These are phyloP conservation scores for Epinotia ramella DNA, from an alignment of 2,888 invertebrate species.

Conservation along the genomic window DNA sequence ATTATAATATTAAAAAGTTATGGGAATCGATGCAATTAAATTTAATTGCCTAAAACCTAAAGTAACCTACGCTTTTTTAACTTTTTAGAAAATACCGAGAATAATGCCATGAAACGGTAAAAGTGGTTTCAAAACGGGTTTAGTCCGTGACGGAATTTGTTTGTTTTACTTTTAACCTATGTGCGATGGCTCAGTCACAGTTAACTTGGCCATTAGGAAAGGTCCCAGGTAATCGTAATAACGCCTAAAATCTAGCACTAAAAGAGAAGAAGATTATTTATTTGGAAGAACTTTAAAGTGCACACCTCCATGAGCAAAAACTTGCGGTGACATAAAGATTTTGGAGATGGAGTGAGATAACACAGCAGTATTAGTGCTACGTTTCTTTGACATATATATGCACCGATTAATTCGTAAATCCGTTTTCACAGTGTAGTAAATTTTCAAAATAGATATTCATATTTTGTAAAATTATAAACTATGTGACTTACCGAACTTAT, in stretches of 20 bases:
- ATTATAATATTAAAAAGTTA: too few species aligned
- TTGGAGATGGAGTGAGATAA: neutral
- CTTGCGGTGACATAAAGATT: neutral
- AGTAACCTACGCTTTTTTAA: neutral
- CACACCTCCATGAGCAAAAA: neutral
- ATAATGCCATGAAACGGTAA: constrained; percentile 25
- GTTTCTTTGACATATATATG: too few species aligned
- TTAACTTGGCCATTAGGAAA: neutral
- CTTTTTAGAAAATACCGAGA: constrained; percentile 28
- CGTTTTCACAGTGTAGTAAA: too few species aligned
- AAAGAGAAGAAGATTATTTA: neutral
- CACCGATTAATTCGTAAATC: too few species aligned
- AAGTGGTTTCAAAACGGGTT: constrained; percentile 25
- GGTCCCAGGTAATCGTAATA: constrained; percentile 5
- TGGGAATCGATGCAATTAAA: neutral
- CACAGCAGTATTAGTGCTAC: neutral
- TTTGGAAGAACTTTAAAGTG: neutral
- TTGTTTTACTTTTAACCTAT: constrained; percentile 17
- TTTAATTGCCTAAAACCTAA: neutral
- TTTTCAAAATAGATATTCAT: too few species aligned
- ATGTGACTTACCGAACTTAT: too few species aligned
- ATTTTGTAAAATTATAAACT: too few species aligned
- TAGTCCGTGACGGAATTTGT: constrained; percentile 24
- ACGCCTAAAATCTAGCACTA: neutral
- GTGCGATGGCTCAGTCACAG: constrained; percentile 5